Evolutionary conservation across 2,797 vertebrate species (phyloP).

Genomic region (Pelodytes ibericus): DNA sequence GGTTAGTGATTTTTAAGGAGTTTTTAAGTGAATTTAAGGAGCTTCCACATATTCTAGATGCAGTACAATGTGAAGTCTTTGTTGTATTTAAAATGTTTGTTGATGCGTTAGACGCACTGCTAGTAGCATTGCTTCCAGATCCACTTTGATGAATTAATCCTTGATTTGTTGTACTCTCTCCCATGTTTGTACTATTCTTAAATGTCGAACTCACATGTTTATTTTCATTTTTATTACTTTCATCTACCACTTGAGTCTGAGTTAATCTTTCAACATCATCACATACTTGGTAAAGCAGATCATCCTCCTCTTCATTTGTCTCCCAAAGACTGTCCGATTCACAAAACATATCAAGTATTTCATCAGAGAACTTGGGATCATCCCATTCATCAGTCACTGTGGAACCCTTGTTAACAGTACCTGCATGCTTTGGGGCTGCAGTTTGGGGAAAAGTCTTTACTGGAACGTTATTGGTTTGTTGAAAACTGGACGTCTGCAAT

Average conservation of each 20-base stretch:
- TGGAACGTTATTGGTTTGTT: constrained; percentile 6
- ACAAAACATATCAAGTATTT: constrained; percentile 69
- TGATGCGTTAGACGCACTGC: constrained; percentile 35
- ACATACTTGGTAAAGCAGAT: constrained; percentile 84
- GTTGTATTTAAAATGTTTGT: neutral
- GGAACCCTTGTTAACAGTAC: constrained; percentile 55
- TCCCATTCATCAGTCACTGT: constrained; percentile 65
- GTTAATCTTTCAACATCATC: constrained; percentile 84
- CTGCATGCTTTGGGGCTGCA: constrained; percentile 34
- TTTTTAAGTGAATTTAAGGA: constrained; percentile 44
- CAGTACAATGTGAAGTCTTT: constrained; percentile 28
- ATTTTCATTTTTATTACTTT: constrained; percentile 58
- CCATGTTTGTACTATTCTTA: constrained; percentile 44
- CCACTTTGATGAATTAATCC: constrained; percentile 30
- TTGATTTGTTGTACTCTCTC: constrained; percentile 49
- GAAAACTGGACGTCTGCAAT: constrained; percentile 55
- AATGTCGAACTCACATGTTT: constrained; percentile 34
- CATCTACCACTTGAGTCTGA: constrained; percentile 60
- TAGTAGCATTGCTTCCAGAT: neutral
- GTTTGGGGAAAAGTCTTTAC: constrained; percentile 16
- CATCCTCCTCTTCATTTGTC: constrained; percentile 79
- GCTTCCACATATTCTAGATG: neutral
- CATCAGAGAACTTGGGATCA: constrained; percentile 61
- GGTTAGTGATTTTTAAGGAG: constrained; percentile 41
- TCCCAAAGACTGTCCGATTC: constrained; percentile 79